phyloP scores from a whole-genome alignment of 2,888 invertebrate genomes.

The Seira musarum region DNA sequence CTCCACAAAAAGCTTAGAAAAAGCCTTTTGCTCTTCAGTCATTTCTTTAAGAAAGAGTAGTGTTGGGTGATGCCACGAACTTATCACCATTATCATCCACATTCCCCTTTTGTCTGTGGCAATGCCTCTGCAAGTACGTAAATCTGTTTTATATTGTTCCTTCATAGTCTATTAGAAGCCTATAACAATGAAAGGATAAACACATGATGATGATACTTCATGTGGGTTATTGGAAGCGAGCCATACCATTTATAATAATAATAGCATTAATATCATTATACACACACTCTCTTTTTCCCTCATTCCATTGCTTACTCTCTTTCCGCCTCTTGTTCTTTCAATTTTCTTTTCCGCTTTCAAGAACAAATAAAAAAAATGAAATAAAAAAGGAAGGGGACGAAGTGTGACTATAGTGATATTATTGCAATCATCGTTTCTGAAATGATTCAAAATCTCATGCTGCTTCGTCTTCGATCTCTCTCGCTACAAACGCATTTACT shows the following conservation, averaged over 20 bases:
- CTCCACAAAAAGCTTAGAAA: background rate
- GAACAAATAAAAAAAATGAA: conserved; percentile 24
- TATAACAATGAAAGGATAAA: conserved; percentile 25
- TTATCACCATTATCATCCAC: conserved; percentile 34
- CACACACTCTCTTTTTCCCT: background rate
- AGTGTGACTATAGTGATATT: conserved; percentile 52
- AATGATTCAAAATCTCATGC: conserved; percentile 53
- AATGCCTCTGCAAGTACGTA: background rate
- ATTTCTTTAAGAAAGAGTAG: background rate
- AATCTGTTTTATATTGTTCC: background rate
- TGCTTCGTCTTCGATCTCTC: conserved; percentile 34
- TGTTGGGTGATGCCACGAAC: conserved; percentile 11
- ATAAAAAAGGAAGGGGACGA: conserved; percentile 35
- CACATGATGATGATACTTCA: conserved; percentile 46
- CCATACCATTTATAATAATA: conserved; percentile 58
- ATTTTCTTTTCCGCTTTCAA: conserved; percentile 15
- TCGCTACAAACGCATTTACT: no score
- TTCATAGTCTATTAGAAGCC: conserved; percentile 15
- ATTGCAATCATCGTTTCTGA: conserved; percentile 53
- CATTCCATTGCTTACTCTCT: background rate
- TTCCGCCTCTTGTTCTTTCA: background rate
- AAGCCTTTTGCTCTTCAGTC: no score
- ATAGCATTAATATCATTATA: conserved; percentile 50
- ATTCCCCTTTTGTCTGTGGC: conserved; percentile 8
- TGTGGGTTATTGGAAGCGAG: conserved; percentile 56